Evolutionary conservation across 2,888 invertebrate species (phyloP).

Genomic region (Lydus trimaculatus): DNA sequence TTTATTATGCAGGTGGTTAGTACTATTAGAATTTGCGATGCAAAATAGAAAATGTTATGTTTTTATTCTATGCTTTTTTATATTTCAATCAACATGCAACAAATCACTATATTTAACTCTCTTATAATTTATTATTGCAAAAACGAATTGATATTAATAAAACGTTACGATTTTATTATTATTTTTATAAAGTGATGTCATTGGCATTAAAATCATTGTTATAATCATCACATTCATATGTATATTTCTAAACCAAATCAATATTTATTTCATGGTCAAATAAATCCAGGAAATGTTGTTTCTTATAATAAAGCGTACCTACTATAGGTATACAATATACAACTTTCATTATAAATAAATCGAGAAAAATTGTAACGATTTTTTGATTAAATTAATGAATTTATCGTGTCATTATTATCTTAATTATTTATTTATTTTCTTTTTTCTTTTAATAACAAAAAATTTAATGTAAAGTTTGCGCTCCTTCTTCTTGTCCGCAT

Average conservation of each 20-base stretch:
- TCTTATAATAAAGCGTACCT: neutral
- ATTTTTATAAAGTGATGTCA: neutral
- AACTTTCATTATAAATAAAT: neutral
- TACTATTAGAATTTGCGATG: neutral
- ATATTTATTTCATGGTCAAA: neutral
- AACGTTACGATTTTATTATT: neutral
- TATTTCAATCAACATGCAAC: neutral
- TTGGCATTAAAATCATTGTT: conserved; percentile 1
- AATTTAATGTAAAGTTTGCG: conserved; percentile 58
- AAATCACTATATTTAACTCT: conserved; percentile 5
- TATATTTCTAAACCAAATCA: neutral
- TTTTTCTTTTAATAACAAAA: too few relatives aligned
- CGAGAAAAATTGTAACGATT: neutral
- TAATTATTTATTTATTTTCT: too few relatives aligned
- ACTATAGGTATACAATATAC: too few relatives aligned
- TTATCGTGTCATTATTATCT: neutral
- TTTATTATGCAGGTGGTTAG: neutral
- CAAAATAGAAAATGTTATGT: neutral
- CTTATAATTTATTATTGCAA: neutral
- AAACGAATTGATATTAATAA: neutral
- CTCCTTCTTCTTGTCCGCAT: conserved; percentile 54
- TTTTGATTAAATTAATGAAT: neutral
- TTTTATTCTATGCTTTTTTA: neutral
- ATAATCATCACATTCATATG: neutral
- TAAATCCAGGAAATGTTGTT: neutral